Base-by-base conservation (phyloP, 2,113 vertebrate genomes). In the Vulpes ferrilata region DNA sequence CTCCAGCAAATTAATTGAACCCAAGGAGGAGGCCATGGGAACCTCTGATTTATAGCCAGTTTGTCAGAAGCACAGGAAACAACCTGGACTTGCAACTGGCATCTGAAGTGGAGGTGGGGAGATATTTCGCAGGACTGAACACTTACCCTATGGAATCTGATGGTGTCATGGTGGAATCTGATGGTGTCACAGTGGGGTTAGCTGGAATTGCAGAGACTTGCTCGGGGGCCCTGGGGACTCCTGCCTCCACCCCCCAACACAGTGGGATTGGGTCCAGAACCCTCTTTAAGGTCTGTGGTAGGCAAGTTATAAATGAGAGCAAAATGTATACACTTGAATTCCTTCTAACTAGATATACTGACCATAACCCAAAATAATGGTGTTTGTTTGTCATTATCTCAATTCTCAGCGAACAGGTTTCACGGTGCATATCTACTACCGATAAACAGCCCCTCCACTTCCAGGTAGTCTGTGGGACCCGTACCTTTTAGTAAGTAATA, bases 341-440 rank as follows among this genome's bases (percentile, higher is more conserved):
- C 5, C 11, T 88, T 88, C 85, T 35, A 95, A 89, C 60, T 83
- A 35, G 91, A 48, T 27, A 48, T 93, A 43, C 60, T 92, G 57
- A 81, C 69, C 9, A 69, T 57, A 93, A 81, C 3, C 51, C 3
- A 11, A 95, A 94, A 87, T 88, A 64, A 93, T 80, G 12, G 7
- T 38, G 10, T 67, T 88, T 67, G 5, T 25, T 95, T 93, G 22
- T 19, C 27, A 84, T 32, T 2, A 48, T 73, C 13, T 95, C 38
- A 60, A 4, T 62, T 84, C 27, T 89, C 35, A 86, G 13, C 38
- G 55, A 55, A n/a, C 48, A 30, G 53, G 3, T 32, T 69, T 93
- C 89, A 81, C 0, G 73, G 35, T 4, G 64, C 10, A 48, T 19
- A 12, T 9, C 8, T 8, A 60, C 35, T n/a, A 4, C 8, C 59